These are phyloP conservation scores for Zingel zingel DNA, from an alignment of 2,113 vertebrate species.

Conservation along the genomic window DNA sequence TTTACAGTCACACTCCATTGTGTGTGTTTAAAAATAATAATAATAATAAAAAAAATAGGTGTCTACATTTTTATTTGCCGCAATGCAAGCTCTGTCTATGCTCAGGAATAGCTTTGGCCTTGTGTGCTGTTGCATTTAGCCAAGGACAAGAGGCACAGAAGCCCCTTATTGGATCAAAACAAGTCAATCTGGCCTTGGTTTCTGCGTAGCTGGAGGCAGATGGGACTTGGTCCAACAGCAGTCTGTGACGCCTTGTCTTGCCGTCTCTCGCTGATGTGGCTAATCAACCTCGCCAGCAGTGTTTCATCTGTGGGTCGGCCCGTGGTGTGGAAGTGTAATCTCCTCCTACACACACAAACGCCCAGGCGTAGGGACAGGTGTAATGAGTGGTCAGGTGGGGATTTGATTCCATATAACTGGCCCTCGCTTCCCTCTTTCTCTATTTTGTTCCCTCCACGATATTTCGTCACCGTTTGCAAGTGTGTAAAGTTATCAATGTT, in stretches of 20 bases:
- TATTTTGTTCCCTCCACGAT: slow-evolving; percentile 9
- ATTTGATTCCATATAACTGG: slow-evolving; percentile 27
- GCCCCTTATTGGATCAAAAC: slow-evolving; percentile 14
- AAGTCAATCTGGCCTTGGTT: slow-evolving; percentile 14
- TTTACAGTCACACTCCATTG: not conserved
- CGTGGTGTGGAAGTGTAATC: slow-evolving; percentile 39
- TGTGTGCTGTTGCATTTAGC: not conserved
- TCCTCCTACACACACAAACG: slow-evolving; percentile 29
- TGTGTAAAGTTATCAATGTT: slow-evolving; percentile 39
- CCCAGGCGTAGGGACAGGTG: slow-evolving; percentile 9
- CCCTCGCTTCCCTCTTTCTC: not conserved
- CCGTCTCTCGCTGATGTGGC: slow-evolving; percentile 48
- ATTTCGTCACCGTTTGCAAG: not conserved
- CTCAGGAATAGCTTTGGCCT: not conserved
- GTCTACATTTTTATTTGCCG: not conserved
- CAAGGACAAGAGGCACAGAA: slow-evolving; percentile 13
- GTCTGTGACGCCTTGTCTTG: slow-evolving; percentile 30
- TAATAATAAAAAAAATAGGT: not conserved
- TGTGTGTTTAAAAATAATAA: no score
- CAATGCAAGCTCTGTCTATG: not conserved
- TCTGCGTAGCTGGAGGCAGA: slow-evolving; percentile 37
- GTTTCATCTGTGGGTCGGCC: slow-evolving; percentile 33
- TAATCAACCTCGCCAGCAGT: slow-evolving; percentile 51
- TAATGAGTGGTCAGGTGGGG: slow-evolving; percentile 27
- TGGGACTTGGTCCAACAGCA: slow-evolving; percentile 34